Base-by-base conservation (phyloP, 2,888 invertebrate species). In the Amiota minor region DNA sequence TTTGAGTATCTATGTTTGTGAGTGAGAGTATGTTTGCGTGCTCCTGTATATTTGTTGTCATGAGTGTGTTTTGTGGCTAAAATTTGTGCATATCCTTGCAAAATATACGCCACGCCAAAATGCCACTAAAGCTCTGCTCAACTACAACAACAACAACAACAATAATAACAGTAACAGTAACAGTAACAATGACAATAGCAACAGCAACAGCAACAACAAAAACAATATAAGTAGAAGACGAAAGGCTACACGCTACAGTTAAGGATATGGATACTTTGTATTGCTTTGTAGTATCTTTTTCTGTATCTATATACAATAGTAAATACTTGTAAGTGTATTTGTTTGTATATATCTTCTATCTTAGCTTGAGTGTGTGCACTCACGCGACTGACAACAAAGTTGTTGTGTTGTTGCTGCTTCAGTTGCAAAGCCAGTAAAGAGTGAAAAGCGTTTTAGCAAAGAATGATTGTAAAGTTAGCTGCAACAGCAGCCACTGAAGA, bases 81-180 rank as follows among this genome's bases (percentile, higher is more conserved):
- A 35, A 68, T 68, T 68, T 68, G 67, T 68, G 35, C 53, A 68
- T 68, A 53, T 53, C 67, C 67, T 68, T 68, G 53, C 67, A 68
- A 50, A 23, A 68, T 68, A 67, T 11, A 16, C 20, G 49, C 65
- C 49, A 67, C 65, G 65, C 67, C 35, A 68, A 68, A 68, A 68
- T 68, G 23, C 67, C 67, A 53, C 49, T 46, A 53, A 68, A 53
- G 67, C 67, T n/a, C 23, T 59, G 59, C 59, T 12, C 16, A 59
- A 20, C 4, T 20, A 18, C 12, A 20, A 16, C 23, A 59, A 59
- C 16, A 20, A 20, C 12, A n/a, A 53, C 53, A 53, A 45, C 55
- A 65, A 56, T 49, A 18, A 20, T 35, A 23, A 20, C 10, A n/a
- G 45, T 23, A 35, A 55, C 11, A 53, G 9, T 16, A 45, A 50